Percentiles rank a stretch among this genome's conserved stretches.
Conservation (phyloP, 2,888 invertebrate genomes). For the Criorhina ranunculi region DNA sequence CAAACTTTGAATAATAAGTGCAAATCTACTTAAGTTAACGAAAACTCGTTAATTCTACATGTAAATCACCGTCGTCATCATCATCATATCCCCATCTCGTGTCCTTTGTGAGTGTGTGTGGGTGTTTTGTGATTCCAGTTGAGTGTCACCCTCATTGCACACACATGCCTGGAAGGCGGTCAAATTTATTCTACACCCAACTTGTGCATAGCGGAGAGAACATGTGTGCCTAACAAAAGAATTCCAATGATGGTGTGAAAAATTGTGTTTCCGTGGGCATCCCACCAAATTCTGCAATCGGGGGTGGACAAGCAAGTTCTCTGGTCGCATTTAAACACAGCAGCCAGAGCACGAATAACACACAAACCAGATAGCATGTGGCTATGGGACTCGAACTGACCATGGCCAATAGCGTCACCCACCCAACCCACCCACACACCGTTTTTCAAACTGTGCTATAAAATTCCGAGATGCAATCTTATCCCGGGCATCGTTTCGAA, state of each 20-base stretch:
- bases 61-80: constrained; percentile 74
- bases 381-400: constrained; percentile 53
- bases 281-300: constrained; percentile 57
- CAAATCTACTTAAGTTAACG: constrained; percentile 76
- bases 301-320: constrained; percentile 3
- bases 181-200: constrained; percentile 61
- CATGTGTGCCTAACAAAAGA: constrained; percentile 42
- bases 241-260: constrained; percentile 66
- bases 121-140: constrained; percentile 14
- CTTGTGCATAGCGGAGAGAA: constrained; percentile 14
- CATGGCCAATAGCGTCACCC: constrained; percentile 54
- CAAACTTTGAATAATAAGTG: constrained; percentile 77
- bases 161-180: constrained; percentile 54
- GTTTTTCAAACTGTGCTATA: constrained; percentile 61
- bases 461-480: constrained; percentile 70
- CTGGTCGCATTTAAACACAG: constrained; percentile 50
- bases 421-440: constrained; percentile 3
- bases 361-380: constrained; percentile 59
- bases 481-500: constrained; percentile 60
- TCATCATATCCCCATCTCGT: constrained; percentile 66
- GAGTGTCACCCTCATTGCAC: constrained; percentile 55
- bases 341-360: constrained; percentile 48
- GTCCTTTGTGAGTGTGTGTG: constrained; percentile 12
- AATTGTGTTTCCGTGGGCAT: constrained; percentile 62
- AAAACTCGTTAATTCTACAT: constrained; percentile 76